Percentiles rank a stretch among this genome's conserved stretches.
These are phyloP conservation scores for Anagrus nilaparvatae DNA, from an alignment of 1,140 invertebrate species.

Conservation along the genomic window DNA sequence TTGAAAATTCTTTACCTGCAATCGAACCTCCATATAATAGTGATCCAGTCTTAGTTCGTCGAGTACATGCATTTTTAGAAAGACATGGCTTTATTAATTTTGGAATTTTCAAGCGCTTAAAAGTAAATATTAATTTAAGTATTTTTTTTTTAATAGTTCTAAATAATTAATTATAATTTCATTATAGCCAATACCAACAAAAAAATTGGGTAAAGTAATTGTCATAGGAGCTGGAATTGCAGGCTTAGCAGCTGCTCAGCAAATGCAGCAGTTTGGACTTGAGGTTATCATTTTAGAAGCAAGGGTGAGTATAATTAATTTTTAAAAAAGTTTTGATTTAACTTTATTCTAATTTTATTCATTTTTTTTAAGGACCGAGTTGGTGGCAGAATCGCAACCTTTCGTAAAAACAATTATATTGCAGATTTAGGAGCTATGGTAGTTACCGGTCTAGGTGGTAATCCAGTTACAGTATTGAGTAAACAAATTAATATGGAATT, in stretches of 20 bases:
- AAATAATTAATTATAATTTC: conserved; percentile 13
- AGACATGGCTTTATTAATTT: conserved; percentile 97
- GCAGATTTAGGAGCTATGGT: conserved; percentile 91
- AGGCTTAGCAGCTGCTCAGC: conserved; percentile 85
- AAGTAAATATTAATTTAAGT: conserved; percentile 37
- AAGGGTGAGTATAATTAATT: conserved; percentile 49
- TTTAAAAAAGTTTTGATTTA: not conserved
- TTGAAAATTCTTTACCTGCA: conserved; percentile 68
- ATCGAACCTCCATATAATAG: conserved; percentile 90
- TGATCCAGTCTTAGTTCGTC: conserved; percentile 69
- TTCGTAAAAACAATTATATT: conserved; percentile 87
- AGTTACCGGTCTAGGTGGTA: conserved; percentile 82
- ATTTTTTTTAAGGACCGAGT: conserved; percentile 65
- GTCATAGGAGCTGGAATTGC: conserved; percentile 94
- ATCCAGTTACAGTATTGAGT: conserved; percentile 90
- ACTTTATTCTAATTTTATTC: conserved; percentile 1
- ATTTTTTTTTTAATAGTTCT: not conserved
- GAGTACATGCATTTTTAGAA: conserved; percentile 88
- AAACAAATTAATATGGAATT: conserved; percentile 97
- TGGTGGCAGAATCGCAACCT: conserved; percentile 93
- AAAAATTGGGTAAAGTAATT: conserved; percentile 82
- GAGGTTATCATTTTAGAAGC: conserved; percentile 93
- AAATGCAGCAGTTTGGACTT: conserved; percentile 91
- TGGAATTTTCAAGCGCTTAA: conserved; percentile 86
- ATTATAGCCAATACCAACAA: conserved; percentile 52